These are phyloP conservation scores for Chaetophractus vellerosus DNA, from an alignment of 2,797 vertebrate genomes.

Conservation along the genomic window DNA sequence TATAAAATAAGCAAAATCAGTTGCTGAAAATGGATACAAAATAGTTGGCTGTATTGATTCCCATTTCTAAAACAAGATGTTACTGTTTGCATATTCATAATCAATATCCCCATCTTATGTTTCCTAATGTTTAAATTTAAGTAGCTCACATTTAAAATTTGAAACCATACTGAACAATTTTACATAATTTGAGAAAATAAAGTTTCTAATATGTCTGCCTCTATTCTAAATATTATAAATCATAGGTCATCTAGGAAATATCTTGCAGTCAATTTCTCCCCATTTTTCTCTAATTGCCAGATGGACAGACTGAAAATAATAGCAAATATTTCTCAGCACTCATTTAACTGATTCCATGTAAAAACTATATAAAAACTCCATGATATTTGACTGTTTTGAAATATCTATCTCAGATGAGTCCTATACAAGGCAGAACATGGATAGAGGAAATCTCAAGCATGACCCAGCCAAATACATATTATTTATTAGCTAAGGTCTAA, in stretches of 20 bases:
- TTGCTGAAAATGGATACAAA: background rate
- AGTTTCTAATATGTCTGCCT: background rate
- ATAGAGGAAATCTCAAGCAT: background rate
- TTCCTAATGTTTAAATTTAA: background rate
- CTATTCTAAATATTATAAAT: slow-evolving; percentile 25
- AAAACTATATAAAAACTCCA: background rate
- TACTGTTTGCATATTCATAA: background rate
- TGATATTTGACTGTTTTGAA: background rate
- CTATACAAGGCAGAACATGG: background rate
- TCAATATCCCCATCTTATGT: background rate
- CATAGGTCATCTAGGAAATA: background rate
- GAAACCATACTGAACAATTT: background rate
- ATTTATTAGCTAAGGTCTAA: slow-evolving; percentile 21
- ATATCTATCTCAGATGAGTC: background rate
- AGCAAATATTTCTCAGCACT: background rate
- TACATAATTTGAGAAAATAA: background rate
- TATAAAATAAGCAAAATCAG: background rate
- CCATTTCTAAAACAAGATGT: background rate
- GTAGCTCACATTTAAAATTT: slow-evolving; percentile 22
- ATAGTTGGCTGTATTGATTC: background rate
- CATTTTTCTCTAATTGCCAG: slow-evolving; percentile 14
- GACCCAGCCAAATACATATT: background rate
- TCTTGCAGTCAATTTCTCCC: background rate
- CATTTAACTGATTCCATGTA: background rate
- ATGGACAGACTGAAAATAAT: background rate